Evolutionary conservation across 2,797 vertebrate species (phyloP), one percentile per base, ranked within the genome.

Genomic region (Ptychadena robeensis): DNA sequence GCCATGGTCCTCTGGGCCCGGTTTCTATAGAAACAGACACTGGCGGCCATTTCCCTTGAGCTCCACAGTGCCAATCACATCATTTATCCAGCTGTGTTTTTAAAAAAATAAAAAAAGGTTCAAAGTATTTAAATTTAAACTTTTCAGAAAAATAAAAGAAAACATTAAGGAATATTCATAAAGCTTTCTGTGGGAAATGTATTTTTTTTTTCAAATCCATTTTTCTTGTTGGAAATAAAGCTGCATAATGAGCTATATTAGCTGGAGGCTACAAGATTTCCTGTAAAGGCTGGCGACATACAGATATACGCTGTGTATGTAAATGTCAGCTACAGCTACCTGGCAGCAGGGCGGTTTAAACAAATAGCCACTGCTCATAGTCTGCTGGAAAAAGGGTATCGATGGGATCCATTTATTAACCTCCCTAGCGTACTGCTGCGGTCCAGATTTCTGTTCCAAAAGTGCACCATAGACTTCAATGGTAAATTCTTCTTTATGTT

Each of bases 1-100:
- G 40, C 37, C 57, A 40, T 80, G 57, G 80, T 85, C 83, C 78
- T 85, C 22, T 81, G 83, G 83, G 83, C 32, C 57, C 40, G 57
- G 83, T 80, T 64, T 76, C 83, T 59, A 85, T 85, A 76, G 83
- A 35, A 85, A 85, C 83, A 81, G 78, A 85, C 35, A 75, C 72
- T 75, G 65, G 74, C 71, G 72, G 57, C 65, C 78, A 64, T 85
- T 48, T 85, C 83, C 83, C 83, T 71, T 38, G 83, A 81, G 83
- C 57, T 74, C 78, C 32, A 63, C 78, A 80, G 75, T 85, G 83
- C 78, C 83, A 85, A 81, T 81, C 83, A 85, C 59, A 73, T 32
- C 65, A 81, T 84, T 80, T 70, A 80, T 84, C 83, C 83, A 85
- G 83, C 83, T 76, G 83, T 76, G 83, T 57, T 30, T 70, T 72